Evolutionary conservation across 2,113 vertebrate genomes (phyloP), one percentile per base, ranked within the genome.

Genomic region (Cyanistes caeruleus): DNA sequence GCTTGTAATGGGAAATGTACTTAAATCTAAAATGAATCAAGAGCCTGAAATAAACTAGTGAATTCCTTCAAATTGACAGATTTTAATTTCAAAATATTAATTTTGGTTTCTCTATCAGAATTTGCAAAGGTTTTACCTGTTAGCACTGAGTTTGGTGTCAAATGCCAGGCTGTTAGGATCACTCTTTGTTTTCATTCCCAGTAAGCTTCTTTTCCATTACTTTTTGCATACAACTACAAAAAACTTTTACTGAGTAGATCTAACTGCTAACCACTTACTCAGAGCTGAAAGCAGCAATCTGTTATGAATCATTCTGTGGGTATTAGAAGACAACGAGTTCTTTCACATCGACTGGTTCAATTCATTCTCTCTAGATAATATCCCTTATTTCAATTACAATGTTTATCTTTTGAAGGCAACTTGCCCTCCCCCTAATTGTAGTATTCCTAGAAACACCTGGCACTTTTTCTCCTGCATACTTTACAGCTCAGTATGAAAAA

Each of bases 351-450:
- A 68, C 62, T 48, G 15, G n/a, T 83, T 82, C 96, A 74, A 86
- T 93, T 87, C 68, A 87, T 83, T 83, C 70, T 86, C 76, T 93
- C 28, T 39, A 55, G 65, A 67, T 90, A 59, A 59, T 55, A 91
- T 63, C 39, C 70, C 43, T 91, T 83, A 76, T 94, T 93, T 96
- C 95, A 96, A 85, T 91, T 96, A 91, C 78, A 79, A 35, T 95
- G 82, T 96, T 96, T 97, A 79, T 90, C 74, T 76, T 91, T 41
- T 68, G 58, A 91, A 95, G 67, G 95, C 67, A 95, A 94, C 70
- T 88, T 80, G 56, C 79, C 79, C 87, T 92, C 84, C 95, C 58
- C 23, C 60, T 81, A 49, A 83, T 55, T 70, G 16, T 69, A 84
- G 93, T 87, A 84, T 91, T 94, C 59, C 62, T 96, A 73, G 90